Evolutionary conservation across 64 coral and sea anemone genomes (phyloP), one percentile per base, ranked within the genome.

Genomic region (Porites lutea): DNA sequence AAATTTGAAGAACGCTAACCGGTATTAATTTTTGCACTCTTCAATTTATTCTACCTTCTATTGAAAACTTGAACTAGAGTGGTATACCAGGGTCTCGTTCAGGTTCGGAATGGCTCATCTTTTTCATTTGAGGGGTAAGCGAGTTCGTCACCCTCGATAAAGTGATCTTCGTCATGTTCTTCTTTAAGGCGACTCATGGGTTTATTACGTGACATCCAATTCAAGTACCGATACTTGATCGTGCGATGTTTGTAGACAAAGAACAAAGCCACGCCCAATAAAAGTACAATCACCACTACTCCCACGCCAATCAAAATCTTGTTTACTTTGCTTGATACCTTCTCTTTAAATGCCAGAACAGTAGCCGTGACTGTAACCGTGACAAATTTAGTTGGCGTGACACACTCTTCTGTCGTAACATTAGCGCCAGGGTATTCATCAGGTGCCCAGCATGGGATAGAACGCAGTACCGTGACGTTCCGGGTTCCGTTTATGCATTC

Each of bases 211-310:
- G 95, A 74, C 70, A 93, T 19, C 57, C 77, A 55, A 21, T 59
- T 87, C 82, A 75, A 94, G 51, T 94, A 97, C 2, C 81, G 91
- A 57, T 94, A 97, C 55, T 87, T 85, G 13, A 97, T 74, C 2
- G 44, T 61, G 20, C 95, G 92, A 69, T 97, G 92, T 59, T 94
- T 97, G 49, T 88, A 97, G 59, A 97, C 93, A 61, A 97, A 94
- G 59, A 86, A 94, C 18, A 43, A 76, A 10, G 92, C 95, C 10
- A 97, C 48, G 52, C 86, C 60, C 4, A 91, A 50, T 7, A 97
- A 60, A 48, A n/a, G 82, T 5, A 91, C 11, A 8, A 97, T 70
- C 13, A 97, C 52, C 43, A 70, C 82, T 2, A 91, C 92, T 2
- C 92, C 92, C 13, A 97, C 92, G 6, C 92, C 95, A 48, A 97